phyloP scores from a whole-genome alignment of 2,888 invertebrate species.

The Trachelus troglodyta region DNA sequence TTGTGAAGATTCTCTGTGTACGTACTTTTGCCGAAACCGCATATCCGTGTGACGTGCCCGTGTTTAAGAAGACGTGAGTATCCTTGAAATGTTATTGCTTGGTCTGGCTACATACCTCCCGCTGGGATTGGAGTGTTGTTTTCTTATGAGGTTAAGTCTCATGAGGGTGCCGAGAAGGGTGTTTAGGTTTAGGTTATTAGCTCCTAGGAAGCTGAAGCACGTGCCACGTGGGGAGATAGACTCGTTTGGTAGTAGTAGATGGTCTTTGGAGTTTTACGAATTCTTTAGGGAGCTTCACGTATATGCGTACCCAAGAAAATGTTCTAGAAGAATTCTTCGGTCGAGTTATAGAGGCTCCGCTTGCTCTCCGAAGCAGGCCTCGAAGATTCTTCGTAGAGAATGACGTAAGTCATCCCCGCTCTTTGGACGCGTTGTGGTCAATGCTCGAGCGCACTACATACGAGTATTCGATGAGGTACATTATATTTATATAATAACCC shows the following conservation, averaged over 20 bases:
- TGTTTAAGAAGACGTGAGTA: not conserved
- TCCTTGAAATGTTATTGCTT: conserved; percentile 2
- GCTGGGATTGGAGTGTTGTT: not conserved
- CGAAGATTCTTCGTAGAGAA: not conserved
- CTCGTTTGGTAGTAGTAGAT: not conserved
- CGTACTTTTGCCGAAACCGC: not conserved
- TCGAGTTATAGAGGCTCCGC: not conserved
- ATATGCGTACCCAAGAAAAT: not conserved
- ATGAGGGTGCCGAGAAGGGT: not conserved
- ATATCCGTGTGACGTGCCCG: not conserved
- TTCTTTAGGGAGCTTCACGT: not conserved
- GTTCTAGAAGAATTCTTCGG: not conserved
- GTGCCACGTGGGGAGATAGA: not conserved
- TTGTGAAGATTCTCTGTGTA: not conserved
- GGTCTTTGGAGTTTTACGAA: not conserved
- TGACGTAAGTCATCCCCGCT: not conserved
- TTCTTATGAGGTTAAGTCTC: not conserved
- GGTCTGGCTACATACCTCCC: not conserved
- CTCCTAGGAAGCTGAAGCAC: not conserved
- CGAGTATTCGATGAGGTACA: not conserved
- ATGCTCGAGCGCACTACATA: not conserved
- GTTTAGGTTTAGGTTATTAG: not conserved
- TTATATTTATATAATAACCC: not conserved
- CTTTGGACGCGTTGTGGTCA: not conserved
- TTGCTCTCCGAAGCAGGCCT: not conserved